Percentiles rank a stretch among this genome's conserved stretches.
These are phyloP conservation scores for Apis dorsata DNA, from an alignment of 1,140 invertebrate genomes.

Conservation along the genomic window DNA sequence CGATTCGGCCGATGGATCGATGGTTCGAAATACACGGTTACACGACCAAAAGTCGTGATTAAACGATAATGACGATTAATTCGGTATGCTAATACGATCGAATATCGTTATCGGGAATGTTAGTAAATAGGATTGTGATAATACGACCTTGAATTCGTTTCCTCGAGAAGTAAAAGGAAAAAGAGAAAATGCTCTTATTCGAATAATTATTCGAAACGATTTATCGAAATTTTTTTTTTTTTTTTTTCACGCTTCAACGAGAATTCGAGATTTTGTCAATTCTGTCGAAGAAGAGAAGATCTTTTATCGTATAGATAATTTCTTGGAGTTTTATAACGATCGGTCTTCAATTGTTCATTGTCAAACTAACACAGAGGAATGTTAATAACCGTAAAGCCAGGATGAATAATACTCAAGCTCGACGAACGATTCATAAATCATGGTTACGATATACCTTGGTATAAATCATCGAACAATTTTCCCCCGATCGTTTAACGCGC, in stretches of 20 bases:
- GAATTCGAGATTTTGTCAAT: no score
- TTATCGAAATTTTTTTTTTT: not conserved
- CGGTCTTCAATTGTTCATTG: no score
- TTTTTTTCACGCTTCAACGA: not conserved
- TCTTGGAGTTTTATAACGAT: no score
- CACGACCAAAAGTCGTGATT: not conserved
- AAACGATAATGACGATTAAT: not conserved
- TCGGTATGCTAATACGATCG: not conserved
- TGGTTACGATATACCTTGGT: not conserved
- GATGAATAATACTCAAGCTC: not conserved
- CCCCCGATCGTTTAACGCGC: not conserved
- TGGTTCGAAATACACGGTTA: no score
- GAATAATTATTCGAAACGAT: no score
- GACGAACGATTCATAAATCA: not conserved
- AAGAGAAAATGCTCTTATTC: no score
- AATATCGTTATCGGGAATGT: not conserved
- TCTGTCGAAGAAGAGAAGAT: no score
- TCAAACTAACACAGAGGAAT: not conserved
- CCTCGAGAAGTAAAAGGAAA: no score
- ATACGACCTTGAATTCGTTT: not conserved
- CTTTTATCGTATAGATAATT: no score
- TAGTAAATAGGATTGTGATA: not conserved
- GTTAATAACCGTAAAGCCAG: not conserved
- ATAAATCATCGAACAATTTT: not conserved
- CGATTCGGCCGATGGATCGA: no score